Base-by-base conservation (phyloP, 1,140 invertebrate species). In the Magallana angulata region DNA sequence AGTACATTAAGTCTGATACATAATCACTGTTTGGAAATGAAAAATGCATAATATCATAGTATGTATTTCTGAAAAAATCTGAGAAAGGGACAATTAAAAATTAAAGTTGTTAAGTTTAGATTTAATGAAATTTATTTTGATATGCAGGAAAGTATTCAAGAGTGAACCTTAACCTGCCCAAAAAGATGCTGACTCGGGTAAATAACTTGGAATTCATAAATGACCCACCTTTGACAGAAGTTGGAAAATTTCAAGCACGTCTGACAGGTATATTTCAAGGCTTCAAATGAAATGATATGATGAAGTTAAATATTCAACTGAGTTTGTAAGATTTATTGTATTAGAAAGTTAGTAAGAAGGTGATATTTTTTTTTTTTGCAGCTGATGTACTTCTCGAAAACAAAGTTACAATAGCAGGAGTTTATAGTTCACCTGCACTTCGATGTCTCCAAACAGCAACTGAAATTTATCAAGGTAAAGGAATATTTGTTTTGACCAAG, bases 361-460 rank as follows among this genome's bases (percentile, higher is more conserved):
- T 1, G 24, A 24, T 24, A 24, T 24, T 24, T 24, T 64, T 16
- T 16, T 60, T 97, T 87, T 18, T 85, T 90, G 4, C 87, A 93
- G 93, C 93, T 82, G 93, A 93, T 94, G 97, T 96, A 9, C 95
- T 98, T 94, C 96, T 96, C 85, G 95, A 96, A 18, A 96, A 96
- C 62, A 96, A 96, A 58, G 95, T 97, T 5, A 94, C 94, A 71
- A 96, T 98, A 64, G 95, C 96, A 80, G 96, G 97, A 92, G 97
- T 97, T 4, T 98, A 97, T 95, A 96, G 97, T 83, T 99, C 98
- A 6, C 97, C 98, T 0, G 97, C 98, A 5, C 96, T 98, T 85
- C 96, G 98, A 84, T 98, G 98, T 95, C 96, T 99, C n/a, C 97
- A 99, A 95, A 99, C 98, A 0, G 97, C 97, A 88, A 96, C 97